Conservation (phyloP, 2,888 invertebrate species). For the Eubasilissa splendida region DNA sequence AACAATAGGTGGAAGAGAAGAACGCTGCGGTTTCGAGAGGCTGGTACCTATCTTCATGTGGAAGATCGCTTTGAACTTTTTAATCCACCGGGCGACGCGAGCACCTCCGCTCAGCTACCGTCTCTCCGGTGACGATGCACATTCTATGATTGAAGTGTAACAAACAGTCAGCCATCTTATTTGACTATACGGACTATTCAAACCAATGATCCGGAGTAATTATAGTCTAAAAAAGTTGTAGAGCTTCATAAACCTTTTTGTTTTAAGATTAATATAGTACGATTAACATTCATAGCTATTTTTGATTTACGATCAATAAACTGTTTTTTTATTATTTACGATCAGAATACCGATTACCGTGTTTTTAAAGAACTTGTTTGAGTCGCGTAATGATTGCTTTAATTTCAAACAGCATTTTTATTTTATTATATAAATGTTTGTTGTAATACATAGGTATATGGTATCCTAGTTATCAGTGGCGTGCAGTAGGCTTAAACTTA, state of each 20-base stretch:
- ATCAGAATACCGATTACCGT: too few species aligned
- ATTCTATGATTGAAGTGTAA: slow-evolving; percentile 13
- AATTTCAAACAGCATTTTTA: too few species aligned
- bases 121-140: slow-evolving; percentile 1
- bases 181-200: background rate
- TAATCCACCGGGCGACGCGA: slow-evolving; percentile 63
- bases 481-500: too few species aligned
- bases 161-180: background rate
- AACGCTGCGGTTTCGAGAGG: slow-evolving; percentile 24
- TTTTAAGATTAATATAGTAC: background rate
- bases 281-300: too few species aligned
- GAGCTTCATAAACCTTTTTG: background rate
- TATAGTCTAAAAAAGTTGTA: background rate
- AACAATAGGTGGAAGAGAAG: slow-evolving; percentile 64
- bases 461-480: too few species aligned
- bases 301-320: too few species aligned
- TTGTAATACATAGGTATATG: too few species aligned
- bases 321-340: too few species aligned
- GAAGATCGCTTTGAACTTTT: slow-evolving; percentile 55
- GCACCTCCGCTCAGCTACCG: slow-evolving; percentile 55
- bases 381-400: too few species aligned
- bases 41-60: slow-evolving; percentile 13
- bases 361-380: too few species aligned
- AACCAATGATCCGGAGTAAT: background rate
- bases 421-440: too few species aligned